Evolutionary conservation across 2,113 vertebrate species (phyloP).

Genomic region (Lagopus leucura): DNA sequence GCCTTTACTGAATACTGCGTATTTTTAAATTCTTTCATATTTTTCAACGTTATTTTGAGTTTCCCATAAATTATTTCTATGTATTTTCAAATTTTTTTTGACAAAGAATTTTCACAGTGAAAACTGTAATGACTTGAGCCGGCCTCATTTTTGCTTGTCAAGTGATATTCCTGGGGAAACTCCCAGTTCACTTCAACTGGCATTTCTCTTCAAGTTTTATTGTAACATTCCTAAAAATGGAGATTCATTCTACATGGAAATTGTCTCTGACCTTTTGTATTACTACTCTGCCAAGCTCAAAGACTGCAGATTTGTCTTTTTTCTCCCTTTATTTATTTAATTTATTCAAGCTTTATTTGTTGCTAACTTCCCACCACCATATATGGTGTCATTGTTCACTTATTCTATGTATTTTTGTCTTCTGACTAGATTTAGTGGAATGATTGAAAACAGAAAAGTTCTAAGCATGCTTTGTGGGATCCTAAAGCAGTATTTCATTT

Average conservation of each 20-base stretch:
- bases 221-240: constrained; percentile 52
- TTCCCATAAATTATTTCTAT: not conserved
- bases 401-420: constrained; percentile 35
- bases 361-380: not conserved
- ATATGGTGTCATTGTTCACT: constrained; percentile 25
- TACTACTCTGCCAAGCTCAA: not conserved
- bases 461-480: constrained; percentile 13
- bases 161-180: not conserved
- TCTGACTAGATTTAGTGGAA: constrained; percentile 22
- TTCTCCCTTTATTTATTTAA: not conserved
- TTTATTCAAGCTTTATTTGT: not conserved
- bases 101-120: not conserved
- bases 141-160: not conserved
- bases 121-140: not conserved
- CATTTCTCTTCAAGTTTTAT: constrained; percentile 26
- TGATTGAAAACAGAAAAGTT: constrained; percentile 51
- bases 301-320: not conserved
- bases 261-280: constrained; percentile 30
- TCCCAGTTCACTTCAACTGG: not conserved
- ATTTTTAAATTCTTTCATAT: not conserved
- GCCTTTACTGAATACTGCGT: not conserved
- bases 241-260: constrained; percentile 23
- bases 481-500: constrained; percentile 25
- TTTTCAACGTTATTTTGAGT: not conserved
- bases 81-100: not conserved